Evolutionary conservation across 1,140 invertebrate genomes (phyloP).

Genomic region (Frieseomelitta varia): DNA sequence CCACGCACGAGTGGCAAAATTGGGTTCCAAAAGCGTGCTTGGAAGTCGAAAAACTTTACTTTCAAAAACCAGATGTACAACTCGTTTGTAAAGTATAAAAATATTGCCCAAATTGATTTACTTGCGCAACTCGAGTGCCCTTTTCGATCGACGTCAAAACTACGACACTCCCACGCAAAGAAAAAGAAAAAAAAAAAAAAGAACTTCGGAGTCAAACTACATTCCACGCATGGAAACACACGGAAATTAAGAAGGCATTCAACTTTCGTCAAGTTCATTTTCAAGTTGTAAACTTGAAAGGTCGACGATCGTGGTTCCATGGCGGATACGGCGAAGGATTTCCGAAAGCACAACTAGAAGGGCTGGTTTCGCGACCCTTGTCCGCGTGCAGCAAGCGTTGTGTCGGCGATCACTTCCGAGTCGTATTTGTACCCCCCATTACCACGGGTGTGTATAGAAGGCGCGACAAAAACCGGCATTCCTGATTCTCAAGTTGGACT

Average conservation of each 20-base stretch:
- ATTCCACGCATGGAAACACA: not conserved
- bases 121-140: not conserved
- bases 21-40: not conserved
- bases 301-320: not conserved
- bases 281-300: not conserved
- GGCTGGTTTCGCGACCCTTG: constrained; percentile 33
- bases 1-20: not conserved
- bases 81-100: not conserved
- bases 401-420: constrained; percentile 61
- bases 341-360: constrained; percentile 38
- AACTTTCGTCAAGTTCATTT: not conserved
- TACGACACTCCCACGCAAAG: not conserved
- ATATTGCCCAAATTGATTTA: not conserved
- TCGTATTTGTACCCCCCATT: constrained; percentile 68
- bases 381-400: constrained; percentile 26
- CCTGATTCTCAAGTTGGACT: constrained; percentile 79
- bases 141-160: not conserved
- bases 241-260: not conserved
- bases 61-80: not conserved
- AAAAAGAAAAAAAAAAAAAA: too few relatives aligned
- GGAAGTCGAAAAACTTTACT: not conserved
- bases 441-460: constrained; percentile 73
- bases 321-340: constrained; percentile 34
- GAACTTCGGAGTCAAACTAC: too few relatives aligned
- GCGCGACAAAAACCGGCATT: constrained; percentile 79